Evolutionary conservation across 2,113 vertebrate species (phyloP), one percentile per base, ranked within the genome.

Genomic region (Chloropsis hardwickii): DNA sequence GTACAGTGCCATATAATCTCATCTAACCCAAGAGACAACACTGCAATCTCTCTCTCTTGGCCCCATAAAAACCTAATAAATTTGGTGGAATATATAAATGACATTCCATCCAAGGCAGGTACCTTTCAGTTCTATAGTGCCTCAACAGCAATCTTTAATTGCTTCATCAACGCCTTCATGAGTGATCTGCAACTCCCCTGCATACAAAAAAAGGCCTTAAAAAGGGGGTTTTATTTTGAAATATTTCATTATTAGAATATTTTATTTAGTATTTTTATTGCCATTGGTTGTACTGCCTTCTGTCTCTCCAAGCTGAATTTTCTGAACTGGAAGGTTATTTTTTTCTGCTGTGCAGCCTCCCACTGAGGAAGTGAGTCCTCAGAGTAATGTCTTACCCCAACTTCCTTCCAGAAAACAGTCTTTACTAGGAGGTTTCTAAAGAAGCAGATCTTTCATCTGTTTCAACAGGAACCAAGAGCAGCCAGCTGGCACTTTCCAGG

Each of bases 1-100:
- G 61, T 42, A 77, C 47, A 66, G 73, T 47, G 42, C 77, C 72
- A 74, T 89, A 94, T 86, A 81, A 83, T 64, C 85, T 92, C 86
- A 90, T 90, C 66, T 88, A 71, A 93, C 86, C 40, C 89, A 80
- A 29, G 85, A 95, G 92, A 86, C 61, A 88, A 77, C 29, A 4
- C 0, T 56, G 40, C 64, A 67, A 78, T 88, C 69, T 81, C 81
- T 58, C 71, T 91, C 79, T 92, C 44, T 53, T 31, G 60, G 90
- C 78, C 80, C 71, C 81, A 47, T 72, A 84, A 93, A 93, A 96
- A 94, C 12, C 33, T 61, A 72, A 90, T 92, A 93, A 77, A 93
- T 94, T 64, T 54, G 44, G 40, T 54, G 82, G 86, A 87, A 81
- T 51, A 64, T 22, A 91, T 19, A 91, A 91, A 80, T 74, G 76